A percentile compares a stretch with the other conserved stretches of the same genome.
These are phyloP conservation scores for Ceratina calcarata DNA, from an alignment of 1,140 invertebrate genomes.

Conservation along the genomic window DNA sequence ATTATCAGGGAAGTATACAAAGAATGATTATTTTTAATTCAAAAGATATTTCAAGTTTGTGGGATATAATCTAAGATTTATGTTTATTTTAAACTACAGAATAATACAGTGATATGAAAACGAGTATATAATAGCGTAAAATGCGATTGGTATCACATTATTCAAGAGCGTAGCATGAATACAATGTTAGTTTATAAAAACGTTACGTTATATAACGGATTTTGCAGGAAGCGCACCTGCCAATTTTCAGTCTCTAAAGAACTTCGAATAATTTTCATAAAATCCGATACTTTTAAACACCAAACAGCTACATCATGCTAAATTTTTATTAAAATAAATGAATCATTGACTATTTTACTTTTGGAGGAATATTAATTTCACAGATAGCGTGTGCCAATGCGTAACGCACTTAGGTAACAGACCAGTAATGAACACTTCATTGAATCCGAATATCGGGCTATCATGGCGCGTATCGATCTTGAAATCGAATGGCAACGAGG, in stretches of 20 bases:
- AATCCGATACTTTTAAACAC: too few relatives aligned
- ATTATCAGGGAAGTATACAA: too few relatives aligned
- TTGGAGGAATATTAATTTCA: background rate
- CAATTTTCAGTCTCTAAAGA: too few relatives aligned
- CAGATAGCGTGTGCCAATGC: slow-evolving; percentile 22
- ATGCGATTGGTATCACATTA: background rate
- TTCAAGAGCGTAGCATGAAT: background rate
- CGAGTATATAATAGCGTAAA: background rate
- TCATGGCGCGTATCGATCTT: slow-evolving; percentile 25
- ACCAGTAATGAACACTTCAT: background rate
- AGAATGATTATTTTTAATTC: too few relatives aligned
- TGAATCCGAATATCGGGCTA: slow-evolving; percentile 38
- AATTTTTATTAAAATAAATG: too few relatives aligned
- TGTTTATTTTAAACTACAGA: background rate
- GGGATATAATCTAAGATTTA: background rate
- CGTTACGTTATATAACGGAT: slow-evolving; percentile 2
- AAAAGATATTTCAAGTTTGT: too few relatives aligned
- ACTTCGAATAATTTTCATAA: too few relatives aligned
- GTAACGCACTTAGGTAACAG: background rate
- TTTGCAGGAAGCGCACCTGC: background rate
- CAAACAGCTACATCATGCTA: too few relatives aligned
- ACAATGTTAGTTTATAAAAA: slow-evolving; percentile 7
- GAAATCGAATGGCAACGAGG: slow-evolving; percentile 55
- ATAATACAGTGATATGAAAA: background rate
- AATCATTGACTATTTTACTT: background rate